phyloP scores from a whole-genome alignment of 2,888 invertebrate genomes.

The Incurvaria masculella region DNA sequence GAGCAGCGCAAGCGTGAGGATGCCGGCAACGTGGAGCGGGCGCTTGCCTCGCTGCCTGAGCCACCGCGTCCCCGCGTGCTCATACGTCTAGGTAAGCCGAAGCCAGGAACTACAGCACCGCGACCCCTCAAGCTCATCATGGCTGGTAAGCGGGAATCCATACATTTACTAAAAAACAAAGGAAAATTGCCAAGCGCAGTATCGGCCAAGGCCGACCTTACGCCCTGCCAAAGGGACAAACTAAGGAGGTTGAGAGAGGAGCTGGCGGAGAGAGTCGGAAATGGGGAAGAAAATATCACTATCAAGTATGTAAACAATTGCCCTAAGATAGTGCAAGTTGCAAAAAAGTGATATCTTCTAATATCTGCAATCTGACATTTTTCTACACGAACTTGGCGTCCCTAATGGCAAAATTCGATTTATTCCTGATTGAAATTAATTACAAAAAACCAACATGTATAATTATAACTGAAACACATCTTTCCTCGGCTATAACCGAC shows the following conservation, averaged over 20 bases:
- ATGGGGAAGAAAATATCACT: neutral
- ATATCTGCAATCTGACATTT: neutral
- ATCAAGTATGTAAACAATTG: neutral
- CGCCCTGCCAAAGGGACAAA: neutral
- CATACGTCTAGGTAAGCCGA: neutral
- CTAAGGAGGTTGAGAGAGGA: neutral
- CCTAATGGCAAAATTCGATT: neutral
- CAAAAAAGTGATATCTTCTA: neutral
- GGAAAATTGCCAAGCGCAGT: neutral
- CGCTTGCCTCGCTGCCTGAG: neutral
- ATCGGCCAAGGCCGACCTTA: neutral
- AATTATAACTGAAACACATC: neutral
- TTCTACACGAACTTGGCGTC: neutral
- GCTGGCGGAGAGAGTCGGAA: conserved; percentile 1
- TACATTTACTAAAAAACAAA: neutral
- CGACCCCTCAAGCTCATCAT: neutral
- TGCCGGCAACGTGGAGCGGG: neutral
- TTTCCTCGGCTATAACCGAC: neutral
- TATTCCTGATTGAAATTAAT: neutral
- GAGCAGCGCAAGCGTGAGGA: neutral
- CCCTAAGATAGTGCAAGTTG: neutral
- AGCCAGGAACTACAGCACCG: neutral
- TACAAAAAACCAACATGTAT: neutral
- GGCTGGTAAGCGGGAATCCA: neutral
- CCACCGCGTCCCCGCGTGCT: neutral